A percentile compares a stretch with the other conserved stretches of the same genome.
Evolutionary conservation across 2,113 vertebrate genomes (phyloP).

Genomic region (Geococcyx californianus): DNA sequence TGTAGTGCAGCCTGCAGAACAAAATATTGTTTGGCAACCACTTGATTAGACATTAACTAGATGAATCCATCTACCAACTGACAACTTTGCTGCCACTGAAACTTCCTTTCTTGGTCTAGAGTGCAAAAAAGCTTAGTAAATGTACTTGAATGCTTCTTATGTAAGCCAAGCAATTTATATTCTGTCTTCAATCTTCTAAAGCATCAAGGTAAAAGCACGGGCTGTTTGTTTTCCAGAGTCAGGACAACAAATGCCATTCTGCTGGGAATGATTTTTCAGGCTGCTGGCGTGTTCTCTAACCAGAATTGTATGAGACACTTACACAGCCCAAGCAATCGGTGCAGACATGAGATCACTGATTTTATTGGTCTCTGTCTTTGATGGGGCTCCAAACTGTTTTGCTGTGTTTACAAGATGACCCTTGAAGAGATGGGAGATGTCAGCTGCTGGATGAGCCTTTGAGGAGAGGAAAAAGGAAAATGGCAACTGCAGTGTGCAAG

Average conservation of each 20-base stretch:
- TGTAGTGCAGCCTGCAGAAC: neutral
- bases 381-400: neutral
- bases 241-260: constrained; percentile 3
- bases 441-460: neutral
- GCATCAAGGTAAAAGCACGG: neutral
- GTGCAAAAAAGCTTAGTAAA: neutral
- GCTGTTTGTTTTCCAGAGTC: neutral
- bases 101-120: neutral
- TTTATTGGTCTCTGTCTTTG: neutral
- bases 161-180: neutral
- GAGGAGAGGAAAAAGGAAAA: neutral
- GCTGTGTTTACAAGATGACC: neutral
- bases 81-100: neutral
- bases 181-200: neutral
- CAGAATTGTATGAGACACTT: neutral
- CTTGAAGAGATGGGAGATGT: neutral
- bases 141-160: neutral
- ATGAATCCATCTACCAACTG: neutral
- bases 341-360: neutral
- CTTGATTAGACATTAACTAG: neutral
- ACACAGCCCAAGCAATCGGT: neutral
- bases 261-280: neutral
- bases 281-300: neutral
- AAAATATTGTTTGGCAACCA: neutral
- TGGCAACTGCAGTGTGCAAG: neutral